Base-by-base conservation (phyloP, 2,797 vertebrate genomes). In the Peromyscus attwateri region DNA sequence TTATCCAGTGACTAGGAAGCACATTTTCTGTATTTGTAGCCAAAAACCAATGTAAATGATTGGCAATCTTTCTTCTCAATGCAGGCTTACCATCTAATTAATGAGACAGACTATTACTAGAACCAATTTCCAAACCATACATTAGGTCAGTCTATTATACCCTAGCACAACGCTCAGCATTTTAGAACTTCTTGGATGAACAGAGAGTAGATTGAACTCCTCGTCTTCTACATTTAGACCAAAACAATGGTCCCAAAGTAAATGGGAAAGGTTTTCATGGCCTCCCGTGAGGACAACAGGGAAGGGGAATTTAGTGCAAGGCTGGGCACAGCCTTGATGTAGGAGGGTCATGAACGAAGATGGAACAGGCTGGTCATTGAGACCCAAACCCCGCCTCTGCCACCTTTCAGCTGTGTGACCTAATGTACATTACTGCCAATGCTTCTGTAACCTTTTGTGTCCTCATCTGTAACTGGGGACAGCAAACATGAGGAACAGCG, bases 91-190 rank as follows among this genome's bases (percentile, higher is more conserved):
- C 66, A n/a, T 37, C 84, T 95, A 92, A 92, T n/a, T 49, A 55
- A 81, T 31, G 29, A 93, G 93, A 96, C 68, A 94, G 55, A 95
- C 40, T 87, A 82, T 73, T 85, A 91, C 40, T 79, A 94, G 84
- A 62, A 68, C 31, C 52, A 79, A 89, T 89, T 95, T 94, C 79
- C 84, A 92, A 62, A 84, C 64, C 76, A 52, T 43, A 70, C 34
- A 27, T 12, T 52, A 70, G 34, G 91, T 52, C 71, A 66, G 68
- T 37, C 40, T 34, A 66, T 37, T 43, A 91, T n/a, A 73, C 66
- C 49, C 95, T 76, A 37, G 37, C 77, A 64, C 57, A 55, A 29
- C 25, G 68, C 62, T 62, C 25, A 46, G 68, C n/a, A 43, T 62
- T 83, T 91, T 40, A 62, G 79, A 95, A 57, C 82, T 89, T 95